A percentile compares a stretch with the other conserved stretches of the same genome.
Evolutionary conservation across 2,797 vertebrate species (phyloP).

Genomic region (Salarias fasciatus): DNA sequence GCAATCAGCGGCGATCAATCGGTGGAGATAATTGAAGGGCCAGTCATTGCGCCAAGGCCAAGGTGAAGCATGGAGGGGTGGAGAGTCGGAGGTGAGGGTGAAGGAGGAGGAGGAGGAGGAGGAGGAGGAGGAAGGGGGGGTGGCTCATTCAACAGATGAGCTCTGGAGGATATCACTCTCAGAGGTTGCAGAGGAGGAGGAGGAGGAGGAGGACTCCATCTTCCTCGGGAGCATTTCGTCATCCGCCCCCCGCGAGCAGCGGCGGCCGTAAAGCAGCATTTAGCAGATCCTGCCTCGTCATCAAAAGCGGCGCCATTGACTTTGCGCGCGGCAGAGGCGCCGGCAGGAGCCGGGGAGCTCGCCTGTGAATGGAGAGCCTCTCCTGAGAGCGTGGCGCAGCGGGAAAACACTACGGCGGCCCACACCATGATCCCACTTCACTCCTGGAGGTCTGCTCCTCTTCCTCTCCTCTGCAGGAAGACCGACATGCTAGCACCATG

Average conservation of each 20-base stretch:
- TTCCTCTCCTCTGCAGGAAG: no score
- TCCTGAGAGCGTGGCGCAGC: no score
- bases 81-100: conserved; percentile 57
- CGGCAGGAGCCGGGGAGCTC: conserved; percentile 52
- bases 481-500: no score
- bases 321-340: conserved; percentile 66
- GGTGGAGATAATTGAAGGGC: conserved; percentile 76
- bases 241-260: conserved; percentile 49
- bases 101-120: conserved; percentile 9
- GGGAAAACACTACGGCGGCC: conserved; percentile 38
- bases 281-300: conserved; percentile 74
- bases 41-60: conserved; percentile 74
- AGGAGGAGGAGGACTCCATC: conserved; percentile 64
- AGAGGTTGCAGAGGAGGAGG: conserved; percentile 46
- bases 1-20: conserved; percentile 78
- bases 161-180: conserved; percentile 40
- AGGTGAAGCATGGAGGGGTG: conserved; percentile 56
- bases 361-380: conserved; percentile 54
- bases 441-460: no score
- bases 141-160: conserved; percentile 74
- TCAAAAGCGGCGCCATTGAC: conserved; percentile 77
- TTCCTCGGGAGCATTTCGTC: conserved; percentile 55
- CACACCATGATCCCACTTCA: conserved; percentile 42
- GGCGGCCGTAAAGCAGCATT: conserved; percentile 66
- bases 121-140: conserved; percentile 5